phyloP scores from a whole-genome alignment of 2,113 vertebrate species.

The Laterallus jamaicensis region DNA sequence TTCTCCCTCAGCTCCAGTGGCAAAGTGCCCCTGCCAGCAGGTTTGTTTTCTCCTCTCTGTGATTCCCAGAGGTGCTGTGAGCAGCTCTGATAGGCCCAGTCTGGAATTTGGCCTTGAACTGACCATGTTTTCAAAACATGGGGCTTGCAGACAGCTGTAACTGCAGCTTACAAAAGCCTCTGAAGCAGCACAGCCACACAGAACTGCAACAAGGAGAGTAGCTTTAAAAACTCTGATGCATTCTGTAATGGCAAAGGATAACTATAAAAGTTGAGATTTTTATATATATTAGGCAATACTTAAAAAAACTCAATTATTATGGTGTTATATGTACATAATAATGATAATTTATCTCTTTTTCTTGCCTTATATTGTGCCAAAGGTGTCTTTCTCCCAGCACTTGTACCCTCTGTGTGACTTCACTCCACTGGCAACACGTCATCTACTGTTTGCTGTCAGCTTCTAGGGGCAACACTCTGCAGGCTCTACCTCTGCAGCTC shows the following conservation, averaged over 20 bases:
- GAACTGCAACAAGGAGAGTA: not conserved
- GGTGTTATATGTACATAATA: not conserved
- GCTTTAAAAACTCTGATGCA: not conserved
- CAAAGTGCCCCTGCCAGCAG: too few relatives aligned
- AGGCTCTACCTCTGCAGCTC: too few relatives aligned
- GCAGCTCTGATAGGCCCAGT: too few relatives aligned
- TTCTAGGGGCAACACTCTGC: too few relatives aligned
- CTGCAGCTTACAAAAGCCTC: too few relatives aligned
- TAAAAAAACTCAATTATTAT: not conserved
- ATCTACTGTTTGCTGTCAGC: not conserved
- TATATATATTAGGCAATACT: not conserved
- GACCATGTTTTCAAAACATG: too few relatives aligned
- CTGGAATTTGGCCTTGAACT: too few relatives aligned
- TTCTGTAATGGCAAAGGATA: not conserved
- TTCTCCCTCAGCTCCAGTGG: too few relatives aligned
- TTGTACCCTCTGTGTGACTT: rapidly evolving
- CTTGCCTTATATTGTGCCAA: not conserved
- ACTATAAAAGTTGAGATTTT: not conserved
- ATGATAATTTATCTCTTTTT: not conserved
- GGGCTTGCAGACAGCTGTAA: too few relatives aligned
- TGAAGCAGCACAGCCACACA: too few relatives aligned
- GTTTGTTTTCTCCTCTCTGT: too few relatives aligned
- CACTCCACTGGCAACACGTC: not conserved
- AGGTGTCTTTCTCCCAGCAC: not conserved
- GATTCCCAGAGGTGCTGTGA: too few relatives aligned